Base-by-base conservation (phyloP, 1,140 invertebrate species). In the Agrypnia vestita region DNA sequence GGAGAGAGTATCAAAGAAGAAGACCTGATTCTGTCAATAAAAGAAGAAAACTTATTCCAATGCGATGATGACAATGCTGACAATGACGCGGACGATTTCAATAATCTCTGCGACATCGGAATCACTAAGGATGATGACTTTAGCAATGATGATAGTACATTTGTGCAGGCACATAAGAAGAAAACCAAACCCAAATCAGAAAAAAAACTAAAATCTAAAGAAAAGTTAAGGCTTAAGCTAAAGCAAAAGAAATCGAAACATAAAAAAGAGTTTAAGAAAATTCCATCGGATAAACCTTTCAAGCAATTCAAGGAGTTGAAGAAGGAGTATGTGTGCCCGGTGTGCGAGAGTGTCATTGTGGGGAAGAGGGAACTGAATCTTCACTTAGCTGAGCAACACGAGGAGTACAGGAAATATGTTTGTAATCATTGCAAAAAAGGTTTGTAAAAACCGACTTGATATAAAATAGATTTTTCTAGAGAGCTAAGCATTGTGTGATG, bases 351-450 rank as follows among this genome's bases (percentile, higher is more conserved):
- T 0, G 59, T 46, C 13, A 76, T 80, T 19, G 15, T 67, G 19
- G 75, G 67, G 8, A 82, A 82, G 71, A 47, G 43, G 15, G 53
- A 44, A 59, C 43, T 78, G 13, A 82, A 74, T 44, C 7, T 19
- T 4, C 78, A 80, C 67, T n/a, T 82, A 12, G 15, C 64, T 6
- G 77, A 82, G 19, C 62, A 80, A 43, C 78, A 82, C 35, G 62
- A 67, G 7, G 78, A 82, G 4, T 79, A 79, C 19, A 78, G 75
- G 64, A 83, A 83, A 62, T 83, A 79, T 62, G 49, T 79, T 19
- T 83, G 82, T 17, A 9, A 17, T 8, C 56, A 78, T 73, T 83
- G 82, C 46, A 69, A 79, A 0, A 83, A 83, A 83, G 69, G 79
- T 83, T 51, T 62, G 21, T 17, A 35, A 35, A 35, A 35, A 35